phyloP scores from a whole-genome alignment of 37 sponge, comb jelly and placozoan genomes.

The Agelas oroides region DNA sequence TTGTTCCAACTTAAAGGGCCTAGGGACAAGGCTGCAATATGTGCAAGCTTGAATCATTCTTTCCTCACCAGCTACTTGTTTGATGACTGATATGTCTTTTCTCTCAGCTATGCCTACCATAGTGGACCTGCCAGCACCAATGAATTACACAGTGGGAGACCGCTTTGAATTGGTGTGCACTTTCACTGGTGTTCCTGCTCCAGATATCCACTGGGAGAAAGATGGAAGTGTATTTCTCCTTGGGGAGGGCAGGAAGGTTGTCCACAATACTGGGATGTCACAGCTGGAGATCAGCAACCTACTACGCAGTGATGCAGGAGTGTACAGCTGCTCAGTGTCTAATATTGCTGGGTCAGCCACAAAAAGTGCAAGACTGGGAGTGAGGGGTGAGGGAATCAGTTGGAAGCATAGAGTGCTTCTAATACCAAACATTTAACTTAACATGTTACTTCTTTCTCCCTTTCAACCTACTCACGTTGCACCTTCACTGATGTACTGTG shows the following conservation, averaged over 20 bases:
- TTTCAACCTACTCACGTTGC: too few relatives aligned
- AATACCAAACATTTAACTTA: too few relatives aligned
- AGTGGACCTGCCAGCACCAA: background rate
- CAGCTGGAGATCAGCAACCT: background rate
- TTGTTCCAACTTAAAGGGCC: too few relatives aligned
- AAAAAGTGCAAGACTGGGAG: background rate
- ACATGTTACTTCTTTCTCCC: too few relatives aligned
- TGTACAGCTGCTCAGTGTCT: conserved; percentile 1
- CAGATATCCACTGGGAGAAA: conserved; percentile 24
- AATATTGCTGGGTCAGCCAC: conserved; percentile 3
- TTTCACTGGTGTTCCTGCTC: conserved; percentile 14
- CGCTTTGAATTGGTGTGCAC: background rate
- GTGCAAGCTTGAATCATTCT: background rate
- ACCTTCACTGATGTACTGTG: too few relatives aligned
- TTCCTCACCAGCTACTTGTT: background rate
- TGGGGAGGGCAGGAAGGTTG: background rate
- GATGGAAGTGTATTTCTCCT: background rate
- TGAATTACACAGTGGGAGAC: conserved; percentile 11
- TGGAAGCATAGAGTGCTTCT: background rate
- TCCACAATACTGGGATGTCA: background rate
- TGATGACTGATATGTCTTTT: background rate
- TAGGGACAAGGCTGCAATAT: too few relatives aligned
- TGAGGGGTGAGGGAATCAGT: background rate
- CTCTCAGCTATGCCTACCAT: conserved; percentile 30
- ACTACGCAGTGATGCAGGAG: conserved; percentile 2